Conservation (phyloP, 2,113 vertebrate genomes). For the Megaptera novaeangliae region DNA sequence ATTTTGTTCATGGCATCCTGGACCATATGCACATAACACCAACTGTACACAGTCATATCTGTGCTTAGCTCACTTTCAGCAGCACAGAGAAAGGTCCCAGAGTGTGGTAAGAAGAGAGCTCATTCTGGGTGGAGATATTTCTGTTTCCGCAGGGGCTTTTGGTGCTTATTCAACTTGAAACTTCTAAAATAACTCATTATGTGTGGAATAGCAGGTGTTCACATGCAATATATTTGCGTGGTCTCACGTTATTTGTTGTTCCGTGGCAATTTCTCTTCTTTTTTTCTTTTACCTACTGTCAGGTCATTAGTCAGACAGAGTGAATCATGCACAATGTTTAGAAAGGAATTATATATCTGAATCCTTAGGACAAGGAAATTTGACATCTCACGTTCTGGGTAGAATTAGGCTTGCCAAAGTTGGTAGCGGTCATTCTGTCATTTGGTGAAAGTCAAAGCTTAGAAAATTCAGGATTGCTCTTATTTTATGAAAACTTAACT, state of each 20-base stretch:
- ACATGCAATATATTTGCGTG: not conserved
- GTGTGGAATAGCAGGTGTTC: constrained; percentile 25
- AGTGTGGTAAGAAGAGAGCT: not conserved
- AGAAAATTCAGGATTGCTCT: not conserved
- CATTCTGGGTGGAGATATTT: not conserved
- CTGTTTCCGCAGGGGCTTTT: constrained; percentile 26
- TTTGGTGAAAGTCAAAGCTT: not conserved
- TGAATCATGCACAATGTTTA: constrained; percentile 34
- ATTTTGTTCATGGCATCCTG: not conserved
- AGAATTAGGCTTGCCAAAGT: not conserved
- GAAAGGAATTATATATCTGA: not conserved
- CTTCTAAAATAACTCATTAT: constrained; percentile 18
- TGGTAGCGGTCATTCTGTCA: not conserved
- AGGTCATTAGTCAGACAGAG: not conserved
- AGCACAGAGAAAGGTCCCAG: not conserved
- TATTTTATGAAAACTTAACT: not conserved
- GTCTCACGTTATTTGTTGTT: not conserved
- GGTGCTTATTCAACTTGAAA: constrained; percentile 55
- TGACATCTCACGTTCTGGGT: not conserved
- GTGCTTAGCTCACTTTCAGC: not conserved
- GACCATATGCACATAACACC: not conserved
- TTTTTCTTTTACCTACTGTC: not conserved
- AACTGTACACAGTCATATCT: not conserved
- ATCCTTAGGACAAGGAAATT: not conserved
- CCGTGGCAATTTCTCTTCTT: not conserved